These are phyloP conservation scores for Drosophila sordidula DNA, from an alignment of 2,888 invertebrate species.

Conservation along the genomic window DNA sequence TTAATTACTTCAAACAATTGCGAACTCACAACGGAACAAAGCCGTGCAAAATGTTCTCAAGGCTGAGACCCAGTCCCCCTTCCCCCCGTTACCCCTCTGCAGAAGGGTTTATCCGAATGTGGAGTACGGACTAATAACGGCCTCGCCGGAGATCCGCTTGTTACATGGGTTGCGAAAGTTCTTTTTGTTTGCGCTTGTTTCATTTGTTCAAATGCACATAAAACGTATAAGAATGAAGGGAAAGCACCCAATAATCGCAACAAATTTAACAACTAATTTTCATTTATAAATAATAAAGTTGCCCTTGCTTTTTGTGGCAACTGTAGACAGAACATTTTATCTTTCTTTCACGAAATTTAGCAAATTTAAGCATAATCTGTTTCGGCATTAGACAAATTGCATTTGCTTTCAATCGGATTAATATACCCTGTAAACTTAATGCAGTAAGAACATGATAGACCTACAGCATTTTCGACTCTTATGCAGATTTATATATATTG, in stretches of 20 bases:
- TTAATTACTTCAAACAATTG: conserved; percentile 58
- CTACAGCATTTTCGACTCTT: too few relatives aligned
- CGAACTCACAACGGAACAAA: conserved; percentile 22
- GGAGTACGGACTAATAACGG: conserved; percentile 13
- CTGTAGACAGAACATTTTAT: not conserved
- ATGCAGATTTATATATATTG: too few relatives aligned
- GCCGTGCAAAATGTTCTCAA: conserved; percentile 18
- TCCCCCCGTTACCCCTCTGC: too few relatives aligned
- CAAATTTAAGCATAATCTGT: conserved; percentile 5
- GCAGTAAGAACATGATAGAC: too few relatives aligned
- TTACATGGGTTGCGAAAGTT: conserved; percentile 45
- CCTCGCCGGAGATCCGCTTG: conserved; percentile 16
- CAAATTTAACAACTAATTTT: not conserved
- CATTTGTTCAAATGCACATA: conserved; percentile 4
- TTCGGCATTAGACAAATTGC: conserved; percentile 9
- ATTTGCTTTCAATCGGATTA: not conserved
- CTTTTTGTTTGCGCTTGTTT: conserved; percentile 17
- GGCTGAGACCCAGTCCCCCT: conserved; percentile 9
- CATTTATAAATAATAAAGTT: not conserved
- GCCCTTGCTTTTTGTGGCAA: not conserved
- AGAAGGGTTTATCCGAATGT: conserved; percentile 6
- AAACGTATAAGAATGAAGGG: not conserved
- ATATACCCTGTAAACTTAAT: not conserved
- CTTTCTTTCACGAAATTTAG: not conserved
- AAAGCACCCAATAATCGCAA: not conserved